Evolutionary conservation across 2,113 vertebrate genomes (phyloP), one percentile per base, ranked within the genome.

Genomic region (Carassius auratus): DNA sequence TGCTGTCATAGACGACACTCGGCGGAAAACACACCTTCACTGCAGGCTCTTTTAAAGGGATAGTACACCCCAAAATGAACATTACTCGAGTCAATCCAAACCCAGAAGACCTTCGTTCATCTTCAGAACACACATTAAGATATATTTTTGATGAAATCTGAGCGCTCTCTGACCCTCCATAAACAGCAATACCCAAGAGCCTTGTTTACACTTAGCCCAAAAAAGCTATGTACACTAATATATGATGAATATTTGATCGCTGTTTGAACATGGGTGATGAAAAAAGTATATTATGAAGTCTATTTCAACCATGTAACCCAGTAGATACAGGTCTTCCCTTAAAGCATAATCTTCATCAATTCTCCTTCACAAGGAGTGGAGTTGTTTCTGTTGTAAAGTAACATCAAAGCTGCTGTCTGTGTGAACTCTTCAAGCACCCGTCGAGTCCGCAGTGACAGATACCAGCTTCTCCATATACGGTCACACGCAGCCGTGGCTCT

Each of bases 401-500:
- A 13, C 2, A 52, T 52, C 45, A 45, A 14, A 45, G 0, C 38
- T 12, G 5, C 10, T 2, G 48, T 26, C 48, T 30, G 30, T 77
- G 76, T 61, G 10, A 61, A 23, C 76, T n/a, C 3, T 61, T 15
- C 55, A 8, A 1, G 13, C 33, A 55, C 15, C 15, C n/a, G 2
- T 17, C 2, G 26, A 59, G 17, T 36, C 52, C 1, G 30, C 42
- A 42, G 42, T 14, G 76, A 38, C 33, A 8, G 33, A 42, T 79
- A 79, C n/a, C 0, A 61, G 33, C 89, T 83, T 90, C 75, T 92
- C 94, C 94, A 93, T 95, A 94, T 95, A 95, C 86, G 93, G 94
- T 94, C 93, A 93, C 92, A 92, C 87, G 90, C 89, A 90, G 91
- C 88, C 90, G 81, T 91, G 93, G 91, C 89, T 89, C 17, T 1